Percentiles rank a stretch among this genome's conserved stretches.
These are phyloP conservation scores for Saguinus midas DNA, from an alignment of 2,113 vertebrate genomes.

Conservation along the genomic window DNA sequence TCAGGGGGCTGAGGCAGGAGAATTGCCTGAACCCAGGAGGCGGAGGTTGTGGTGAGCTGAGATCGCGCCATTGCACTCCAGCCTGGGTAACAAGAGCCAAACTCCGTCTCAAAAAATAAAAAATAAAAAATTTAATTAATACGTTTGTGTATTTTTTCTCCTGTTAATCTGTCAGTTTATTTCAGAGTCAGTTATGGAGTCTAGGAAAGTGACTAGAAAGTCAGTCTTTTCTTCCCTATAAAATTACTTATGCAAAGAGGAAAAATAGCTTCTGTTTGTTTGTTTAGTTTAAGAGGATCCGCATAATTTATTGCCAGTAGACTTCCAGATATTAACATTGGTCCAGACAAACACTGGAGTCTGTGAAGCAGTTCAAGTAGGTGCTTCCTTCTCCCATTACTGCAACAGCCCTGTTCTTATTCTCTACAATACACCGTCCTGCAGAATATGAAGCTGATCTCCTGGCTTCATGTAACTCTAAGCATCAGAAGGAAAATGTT, in stretches of 20 bases:
- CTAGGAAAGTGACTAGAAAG: background rate
- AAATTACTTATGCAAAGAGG: background rate
- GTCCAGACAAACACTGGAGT: background rate
- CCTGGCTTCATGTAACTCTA: background rate
- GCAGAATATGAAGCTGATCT: background rate
- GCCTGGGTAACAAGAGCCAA: no score
- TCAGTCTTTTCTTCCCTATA: background rate
- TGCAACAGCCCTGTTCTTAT: background rate
- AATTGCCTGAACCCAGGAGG: no score
- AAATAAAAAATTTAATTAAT: no score
- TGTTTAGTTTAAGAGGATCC: background rate
- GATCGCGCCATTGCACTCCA: no score
- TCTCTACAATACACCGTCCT: background rate
- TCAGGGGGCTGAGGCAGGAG: no score
- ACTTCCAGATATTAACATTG: background rate
- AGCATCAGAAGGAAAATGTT: background rate
- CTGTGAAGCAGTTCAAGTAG: background rate
- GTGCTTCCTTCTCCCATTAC: background rate
- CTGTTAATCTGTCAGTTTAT: background rate
- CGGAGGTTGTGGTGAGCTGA: no score
- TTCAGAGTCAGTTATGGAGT: background rate
- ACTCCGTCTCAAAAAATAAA: no score
- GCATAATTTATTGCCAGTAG: no score
- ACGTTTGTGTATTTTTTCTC: background rate
- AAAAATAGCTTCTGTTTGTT: background rate